Base-by-base conservation (phyloP, 2,888 invertebrate genomes). In the Ochropleura leucogaster region DNA sequence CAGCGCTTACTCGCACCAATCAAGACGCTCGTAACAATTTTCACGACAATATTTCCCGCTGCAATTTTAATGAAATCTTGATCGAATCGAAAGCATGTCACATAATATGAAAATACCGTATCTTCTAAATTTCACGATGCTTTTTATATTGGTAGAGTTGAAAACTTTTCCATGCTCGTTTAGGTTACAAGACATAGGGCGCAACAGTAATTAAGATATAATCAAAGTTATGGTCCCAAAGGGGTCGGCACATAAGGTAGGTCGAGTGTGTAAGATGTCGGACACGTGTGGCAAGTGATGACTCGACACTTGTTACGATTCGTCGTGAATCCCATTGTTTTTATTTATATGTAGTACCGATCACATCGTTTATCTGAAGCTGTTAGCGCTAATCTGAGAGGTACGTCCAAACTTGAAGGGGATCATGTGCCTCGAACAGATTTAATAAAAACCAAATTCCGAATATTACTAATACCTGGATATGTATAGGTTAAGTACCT, bases 201-300 rank as follows among this genome's bases (percentile, higher is more conserved):
- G 30, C 30, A 51, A 55, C 42, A 46, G 55, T 72, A 68, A 84
- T 85, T 69, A 72, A 49, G 59, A 60, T 51, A 59, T 82, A 82
- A 82, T 82, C 77, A 77, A 82, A 82, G 59, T 82, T 76, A 10
- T 20, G 10, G n/a, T 30, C 82, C 64, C 67, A 0, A 10, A 69
- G 67, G 80, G 42, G 14, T 30, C 44, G 51, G 47, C 59, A 51
- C 60, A 20, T 20, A 47, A 57, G 60, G 49, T 20, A 57, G 9
- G 51, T 74, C 59, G 65, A 62, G 57, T 70, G 80, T 9, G 40
- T 68, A 66, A 84, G 70, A 71, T 71, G 66, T 75, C 47, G 44
- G 62, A 20, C 84, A 68, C 68, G 65, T 65, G 67, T 64, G 16
- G 14, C 53, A 40, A 46, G 3, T 42, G 18, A 18, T 10, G 42